Base-by-base conservation (phyloP, 1,140 invertebrate species). In the Drosophila rufa region DNA sequence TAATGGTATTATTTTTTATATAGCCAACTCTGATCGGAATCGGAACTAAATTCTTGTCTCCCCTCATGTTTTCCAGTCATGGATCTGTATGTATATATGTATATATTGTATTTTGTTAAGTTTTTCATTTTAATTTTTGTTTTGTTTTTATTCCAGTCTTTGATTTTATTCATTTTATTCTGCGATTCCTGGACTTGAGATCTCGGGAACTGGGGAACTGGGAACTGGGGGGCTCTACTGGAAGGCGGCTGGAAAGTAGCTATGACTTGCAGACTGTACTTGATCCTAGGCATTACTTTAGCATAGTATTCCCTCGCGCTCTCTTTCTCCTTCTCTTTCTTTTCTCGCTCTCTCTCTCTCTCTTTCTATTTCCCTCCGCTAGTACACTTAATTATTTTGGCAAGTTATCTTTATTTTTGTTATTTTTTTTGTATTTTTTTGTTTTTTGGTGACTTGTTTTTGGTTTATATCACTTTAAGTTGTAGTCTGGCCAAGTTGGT, bases 371-470 rank as follows among this genome's bases (percentile, higher is more conserved):
- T 43, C 42, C 36, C 50, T 42, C 61, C 19, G 14, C 38, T 74
- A 51, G 36, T 84, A 61, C 73, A 85, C 84, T 83, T 89, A 87
- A 87, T 80, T 87, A 87, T 84, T 87, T 87, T 87, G 83, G 83
- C 83, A 87, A 87, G 84, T 83, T 80, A 61, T 71, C 36, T 61
- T 75, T 65, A 40, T 27, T 62, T 79, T 67, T 30, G 45, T 79
- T 61, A 62, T 61, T 45, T 14, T 53, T 33, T 56, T 69, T 66
- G 50, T 64, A 58, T 77, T 70, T 64, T 57, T 53, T 65, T 25
- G 11, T 33, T 42, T 30, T 45, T 75, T 76, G 76, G 61, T 58
- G 59, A 74, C 55, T 74, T 45, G 68, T 74, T 74, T 74, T 74
- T 73, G 53, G 70, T 87, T 82, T 76, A 82, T 86, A 86, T 86